Evolutionary conservation across 2,113 vertebrate genomes (phyloP).

Genomic region (Nycticorax nycticorax): DNA sequence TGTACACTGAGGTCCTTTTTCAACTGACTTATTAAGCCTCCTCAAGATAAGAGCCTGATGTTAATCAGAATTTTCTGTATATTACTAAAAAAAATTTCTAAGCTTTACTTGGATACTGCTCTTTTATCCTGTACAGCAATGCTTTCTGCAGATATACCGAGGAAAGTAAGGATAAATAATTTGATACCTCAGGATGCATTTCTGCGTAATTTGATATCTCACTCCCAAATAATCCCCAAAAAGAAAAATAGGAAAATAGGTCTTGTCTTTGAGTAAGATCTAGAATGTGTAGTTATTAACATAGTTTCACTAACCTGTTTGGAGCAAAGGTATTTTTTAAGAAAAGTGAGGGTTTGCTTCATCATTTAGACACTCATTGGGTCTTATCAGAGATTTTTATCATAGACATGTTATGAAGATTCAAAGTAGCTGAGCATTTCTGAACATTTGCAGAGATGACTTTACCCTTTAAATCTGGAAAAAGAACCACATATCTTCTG

Average conservation of each 20-base stretch:
- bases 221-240: rapidly evolving
- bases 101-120: background rate
- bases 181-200: background rate
- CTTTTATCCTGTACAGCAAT: background rate
- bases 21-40: background rate
- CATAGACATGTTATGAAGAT: background rate
- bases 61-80: background rate
- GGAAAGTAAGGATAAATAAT: background rate
- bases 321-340: background rate
- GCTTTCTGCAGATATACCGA: background rate
- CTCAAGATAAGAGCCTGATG: background rate
- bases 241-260: background rate
- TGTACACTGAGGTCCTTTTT: background rate
- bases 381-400: background rate
- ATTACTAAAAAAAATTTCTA: background rate
- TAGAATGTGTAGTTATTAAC: background rate
- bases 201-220: background rate
- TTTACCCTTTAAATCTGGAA: background rate
- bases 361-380: background rate
- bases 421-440: background rate
- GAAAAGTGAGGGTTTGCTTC: background rate
- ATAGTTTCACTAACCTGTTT: background rate
- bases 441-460: background rate
- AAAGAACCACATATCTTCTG: rapidly evolving
- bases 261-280: background rate